Base-by-base conservation (phyloP, 2,797 vertebrate species). In the Acanthiza pusilla region DNA sequence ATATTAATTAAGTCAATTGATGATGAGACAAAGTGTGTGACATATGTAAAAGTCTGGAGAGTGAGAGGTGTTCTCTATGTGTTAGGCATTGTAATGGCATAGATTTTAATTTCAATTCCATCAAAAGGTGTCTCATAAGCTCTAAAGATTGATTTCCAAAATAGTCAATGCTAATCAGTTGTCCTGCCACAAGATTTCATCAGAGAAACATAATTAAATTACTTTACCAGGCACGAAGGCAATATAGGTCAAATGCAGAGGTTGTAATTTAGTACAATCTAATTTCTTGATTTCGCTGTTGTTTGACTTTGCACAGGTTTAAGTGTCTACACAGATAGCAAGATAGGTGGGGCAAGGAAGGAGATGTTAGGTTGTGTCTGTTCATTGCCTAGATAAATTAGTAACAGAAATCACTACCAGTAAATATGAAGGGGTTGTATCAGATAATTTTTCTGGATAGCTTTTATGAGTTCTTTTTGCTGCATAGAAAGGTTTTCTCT, bases 151-250 rank as follows among this genome's bases (percentile, higher is more conserved):
- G 23, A 80, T 85, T 90, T 72, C 45, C 75, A 89, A 82, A 62
- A 38, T 20, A 82, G n/a, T 55, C 43, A 85, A 81, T 85, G 51
- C 25, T 91, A 76, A 45, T 89, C 88, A 54, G 58, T 63, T 85
- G 67, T 81, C 32, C 40, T 73, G 48, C 25, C 81, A 71, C 48
- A 91, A 65, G 50, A 50, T 78, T 93, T 92, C 55, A 63, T 55
- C 22, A 82, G 30, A 87, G 30, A 94, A 94, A 89, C 27, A 15
- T 36, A 85, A 81, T 78, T 80, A 89, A 91, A 38, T 66, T 3
- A 51, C 45, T 76, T 83, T 93, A 83, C 61, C 72, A 58, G 85
- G 18, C 27, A 63, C 27, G 72, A 78, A 63, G 20, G 38, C 9
- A 94, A 84, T 40, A 80, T 3, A 78, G 73, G 51, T 54, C 38